Evolutionary conservation across 1,140 invertebrate species (phyloP).

Genomic region (Platorchestia sp.): DNA sequence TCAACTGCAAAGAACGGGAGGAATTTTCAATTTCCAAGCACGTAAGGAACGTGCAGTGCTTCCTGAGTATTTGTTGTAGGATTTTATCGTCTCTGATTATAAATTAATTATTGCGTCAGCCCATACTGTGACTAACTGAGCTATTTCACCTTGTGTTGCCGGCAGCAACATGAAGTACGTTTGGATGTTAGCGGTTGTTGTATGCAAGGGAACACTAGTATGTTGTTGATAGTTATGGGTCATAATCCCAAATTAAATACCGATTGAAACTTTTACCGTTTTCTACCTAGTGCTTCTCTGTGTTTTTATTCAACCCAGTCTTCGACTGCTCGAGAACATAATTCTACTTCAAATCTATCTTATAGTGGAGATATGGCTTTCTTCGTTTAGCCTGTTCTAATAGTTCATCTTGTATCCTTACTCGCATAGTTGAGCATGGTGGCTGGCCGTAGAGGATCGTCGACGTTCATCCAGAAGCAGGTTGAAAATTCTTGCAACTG

Average conservation of each 20-base stretch:
- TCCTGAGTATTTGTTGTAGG: not conserved
- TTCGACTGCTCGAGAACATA: not conserved
- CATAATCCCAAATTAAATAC: not conserved
- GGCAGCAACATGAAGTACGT: not conserved
- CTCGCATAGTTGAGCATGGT: slow-evolving; percentile 40
- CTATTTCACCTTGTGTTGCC: not conserved
- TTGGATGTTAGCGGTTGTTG: not conserved
- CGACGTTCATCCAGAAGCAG: slow-evolving; percentile 49
- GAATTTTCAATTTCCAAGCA: not conserved
- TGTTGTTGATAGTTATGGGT: not conserved
- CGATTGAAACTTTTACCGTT: not conserved
- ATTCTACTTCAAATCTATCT: not conserved
- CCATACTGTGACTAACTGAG: not conserved
- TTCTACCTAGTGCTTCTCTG: not conserved
- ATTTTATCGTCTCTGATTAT: not conserved
- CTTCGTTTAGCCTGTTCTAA: not conserved
- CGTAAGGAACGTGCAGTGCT: too few species aligned
- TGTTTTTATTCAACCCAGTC: not conserved
- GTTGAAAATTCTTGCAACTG: not conserved
- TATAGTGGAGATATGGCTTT: not conserved
- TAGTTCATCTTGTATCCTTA: not conserved
- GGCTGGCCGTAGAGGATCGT: not conserved
- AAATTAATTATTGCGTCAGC: not conserved
- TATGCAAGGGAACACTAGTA: too few species aligned
- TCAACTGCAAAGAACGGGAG: not conserved